Conservation (phyloP, 2,888 invertebrate genomes). For the Diarsia mendica region DNA sequence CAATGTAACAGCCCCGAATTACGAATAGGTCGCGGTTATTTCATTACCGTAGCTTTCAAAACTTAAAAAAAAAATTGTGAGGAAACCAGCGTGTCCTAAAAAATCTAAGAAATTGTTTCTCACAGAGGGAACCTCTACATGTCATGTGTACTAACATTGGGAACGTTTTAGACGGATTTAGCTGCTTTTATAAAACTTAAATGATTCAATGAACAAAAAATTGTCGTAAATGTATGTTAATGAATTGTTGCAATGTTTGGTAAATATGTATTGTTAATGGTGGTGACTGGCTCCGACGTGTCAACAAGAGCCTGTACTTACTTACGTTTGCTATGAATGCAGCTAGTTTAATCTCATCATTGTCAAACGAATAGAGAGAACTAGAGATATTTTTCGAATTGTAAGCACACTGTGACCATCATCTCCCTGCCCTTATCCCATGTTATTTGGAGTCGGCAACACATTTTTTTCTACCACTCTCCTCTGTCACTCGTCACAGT, state of each 20-base stretch:
- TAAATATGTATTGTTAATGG: constrained; percentile 29
- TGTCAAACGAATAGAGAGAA: constrained; percentile 8
- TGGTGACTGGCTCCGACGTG: constrained; percentile 17
- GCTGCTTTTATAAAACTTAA: neutral
- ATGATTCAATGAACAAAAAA: constrained; percentile 8
- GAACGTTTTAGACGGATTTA: neutral
- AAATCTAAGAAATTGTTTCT: neutral
- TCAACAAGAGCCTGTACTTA: constrained; percentile 16
- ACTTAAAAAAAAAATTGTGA: neutral
- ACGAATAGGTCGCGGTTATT: neutral
- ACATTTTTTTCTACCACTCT: too few relatives aligned
- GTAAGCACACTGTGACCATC: neutral
- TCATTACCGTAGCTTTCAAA: neutral
- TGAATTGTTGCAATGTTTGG: constrained; percentile 16
- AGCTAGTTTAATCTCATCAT: constrained; percentile 1
- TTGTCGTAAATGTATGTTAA: constrained; percentile 3
- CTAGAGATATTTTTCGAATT: neutral
- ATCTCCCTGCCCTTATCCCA: too few relatives aligned
- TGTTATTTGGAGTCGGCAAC: too few relatives aligned
- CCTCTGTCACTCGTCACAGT: too few relatives aligned
- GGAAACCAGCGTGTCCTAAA: neutral
- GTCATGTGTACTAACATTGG: neutral
- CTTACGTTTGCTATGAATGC: constrained; percentile 9
- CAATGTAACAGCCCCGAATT: neutral
- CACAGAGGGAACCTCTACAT: neutral